A percentile compares a stretch with the other conserved stretches of the same genome.
Evolutionary conservation across 2,888 invertebrate species (phyloP).

Genomic region (Pasiphila rectangulata): DNA sequence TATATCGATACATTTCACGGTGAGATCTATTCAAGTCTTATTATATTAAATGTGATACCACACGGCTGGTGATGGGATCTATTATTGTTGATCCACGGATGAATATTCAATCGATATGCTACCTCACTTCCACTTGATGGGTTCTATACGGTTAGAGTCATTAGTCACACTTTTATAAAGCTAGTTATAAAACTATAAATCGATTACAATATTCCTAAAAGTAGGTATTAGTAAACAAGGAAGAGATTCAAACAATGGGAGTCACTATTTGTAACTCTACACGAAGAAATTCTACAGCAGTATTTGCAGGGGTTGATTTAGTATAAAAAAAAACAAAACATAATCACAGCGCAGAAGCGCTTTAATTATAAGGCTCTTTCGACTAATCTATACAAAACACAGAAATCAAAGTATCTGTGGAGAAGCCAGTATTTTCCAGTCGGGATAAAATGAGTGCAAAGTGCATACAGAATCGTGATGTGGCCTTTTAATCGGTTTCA

Average conservation of each 20-base stretch:
- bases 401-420: constrained; percentile 65
- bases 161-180: constrained; percentile 51
- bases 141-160: constrained; percentile 48
- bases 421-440: constrained; percentile 58
- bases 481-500: constrained; percentile 80
- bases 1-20: constrained; percentile 79
- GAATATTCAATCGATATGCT: constrained; percentile 77
- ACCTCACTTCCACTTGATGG: constrained; percentile 62
- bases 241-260: constrained; percentile 22
- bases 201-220: constrained; percentile 33
- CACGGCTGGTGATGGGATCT: constrained; percentile 77
- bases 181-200: constrained; percentile 42
- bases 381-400: constrained; percentile 64
- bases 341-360: constrained; percentile 54
- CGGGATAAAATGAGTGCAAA: constrained; percentile 76
- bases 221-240: constrained; percentile 15
- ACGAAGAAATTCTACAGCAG: constrained; percentile 26
- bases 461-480: constrained; percentile 81
- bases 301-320: background rate
- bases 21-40: constrained; percentile 77
- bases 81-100: constrained; percentile 79
- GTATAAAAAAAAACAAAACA: constrained; percentile 38
- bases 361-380: constrained; percentile 70
- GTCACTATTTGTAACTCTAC: constrained; percentile 31
- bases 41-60: constrained; percentile 77